Conservation (phyloP, 2,797 vertebrate species). For the Argya squamiceps region DNA sequence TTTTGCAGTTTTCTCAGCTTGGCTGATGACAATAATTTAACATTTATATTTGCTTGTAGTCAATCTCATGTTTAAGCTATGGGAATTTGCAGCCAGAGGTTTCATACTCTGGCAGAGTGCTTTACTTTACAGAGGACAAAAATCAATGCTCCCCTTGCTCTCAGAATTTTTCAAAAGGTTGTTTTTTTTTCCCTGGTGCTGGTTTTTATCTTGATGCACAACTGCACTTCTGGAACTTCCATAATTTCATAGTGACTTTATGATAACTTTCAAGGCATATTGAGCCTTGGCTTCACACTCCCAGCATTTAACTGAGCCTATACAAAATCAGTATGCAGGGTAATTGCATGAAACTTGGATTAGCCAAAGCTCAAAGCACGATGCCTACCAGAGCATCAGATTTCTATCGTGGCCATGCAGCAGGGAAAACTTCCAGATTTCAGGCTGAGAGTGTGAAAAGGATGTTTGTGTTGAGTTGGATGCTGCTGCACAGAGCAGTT, state of each 20-base stretch:
- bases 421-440: not conserved
- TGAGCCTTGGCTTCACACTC: slow-evolving; percentile 20
- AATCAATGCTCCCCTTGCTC: not conserved
- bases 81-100: not conserved
- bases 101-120: not conserved
- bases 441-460: not conserved
- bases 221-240: not conserved
- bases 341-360: slow-evolving; percentile 18
- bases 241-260: not conserved
- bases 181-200: not conserved
- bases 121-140: not conserved
- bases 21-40: not conserved
- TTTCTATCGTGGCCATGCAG: not conserved
- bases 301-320: slow-evolving; percentile 18
- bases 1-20: not conserved
- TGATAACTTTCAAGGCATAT: not conserved
- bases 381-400: not conserved
- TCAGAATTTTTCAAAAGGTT: not conserved
- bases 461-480: not conserved
- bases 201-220: not conserved
- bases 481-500: not conserved
- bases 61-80: not conserved
- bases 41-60: not conserved
- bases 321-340: not conserved
- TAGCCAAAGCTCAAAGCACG: not conserved